phyloP scores from a whole-genome alignment of 1,140 invertebrate genomes.

The Hylyphantes graminicola region DNA sequence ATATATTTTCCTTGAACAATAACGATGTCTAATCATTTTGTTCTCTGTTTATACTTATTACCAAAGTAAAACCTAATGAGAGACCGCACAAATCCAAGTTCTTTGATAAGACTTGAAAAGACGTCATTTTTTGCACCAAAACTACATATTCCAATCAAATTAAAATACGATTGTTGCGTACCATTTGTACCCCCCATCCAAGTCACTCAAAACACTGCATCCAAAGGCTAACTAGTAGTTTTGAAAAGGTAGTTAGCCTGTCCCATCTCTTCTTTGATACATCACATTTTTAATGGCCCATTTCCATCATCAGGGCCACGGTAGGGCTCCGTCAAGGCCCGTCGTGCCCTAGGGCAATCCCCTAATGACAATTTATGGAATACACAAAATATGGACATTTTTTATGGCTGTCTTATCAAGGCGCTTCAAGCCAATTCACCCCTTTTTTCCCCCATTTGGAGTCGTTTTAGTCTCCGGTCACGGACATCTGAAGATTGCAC shows the following conservation, averaged over 20 bases:
- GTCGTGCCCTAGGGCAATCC: constrained; percentile 16
- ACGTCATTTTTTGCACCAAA: too few species aligned
- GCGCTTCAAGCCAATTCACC: background rate
- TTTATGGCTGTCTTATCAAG: constrained; percentile 4
- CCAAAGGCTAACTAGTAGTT: constrained; percentile 8
- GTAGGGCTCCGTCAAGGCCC: constrained; percentile 23
- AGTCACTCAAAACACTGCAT: background rate
- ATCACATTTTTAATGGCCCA: constrained; percentile 7
- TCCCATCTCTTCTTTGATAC: constrained; percentile 16
- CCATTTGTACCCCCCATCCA: too few species aligned
- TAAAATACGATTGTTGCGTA: too few species aligned
- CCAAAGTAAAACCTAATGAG: too few species aligned
- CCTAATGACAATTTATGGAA: constrained; percentile 32
- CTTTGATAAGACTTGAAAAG: too few species aligned
- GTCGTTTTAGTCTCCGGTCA: constrained; percentile 6
- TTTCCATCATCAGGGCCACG: constrained; percentile 16
- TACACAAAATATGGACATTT: constrained; percentile 34
- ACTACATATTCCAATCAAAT: too few species aligned
- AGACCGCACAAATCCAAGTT: too few species aligned
- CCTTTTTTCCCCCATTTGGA: constrained; percentile 2
- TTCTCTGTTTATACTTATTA: too few species aligned
- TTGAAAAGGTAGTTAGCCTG: background rate
- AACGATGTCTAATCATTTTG: too few species aligned
- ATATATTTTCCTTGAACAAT: too few species aligned
- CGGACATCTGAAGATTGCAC: background rate